Evolutionary conservation across 1,140 invertebrate genomes (phyloP).

Genomic region (Apis florea): DNA sequence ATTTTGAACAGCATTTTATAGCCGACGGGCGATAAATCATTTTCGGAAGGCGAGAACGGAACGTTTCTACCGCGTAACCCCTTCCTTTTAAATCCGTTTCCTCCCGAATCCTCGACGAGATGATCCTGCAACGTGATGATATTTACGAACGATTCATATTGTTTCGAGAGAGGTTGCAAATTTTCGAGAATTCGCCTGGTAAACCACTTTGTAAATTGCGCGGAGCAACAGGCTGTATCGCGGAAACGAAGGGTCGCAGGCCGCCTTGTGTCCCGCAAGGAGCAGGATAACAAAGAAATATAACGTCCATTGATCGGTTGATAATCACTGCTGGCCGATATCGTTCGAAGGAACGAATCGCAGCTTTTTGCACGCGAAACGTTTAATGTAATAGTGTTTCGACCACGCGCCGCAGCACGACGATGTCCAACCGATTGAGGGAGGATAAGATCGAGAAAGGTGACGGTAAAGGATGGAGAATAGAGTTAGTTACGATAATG

Average conservation of each 20-base stretch:
- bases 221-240: slow-evolving; percentile 39
- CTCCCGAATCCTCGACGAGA: background rate
- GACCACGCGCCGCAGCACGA: too few species aligned
- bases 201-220: background rate
- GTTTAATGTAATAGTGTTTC: background rate
- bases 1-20: background rate
- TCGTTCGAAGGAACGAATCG: background rate
- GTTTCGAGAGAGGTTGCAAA: background rate
- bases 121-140: background rate
- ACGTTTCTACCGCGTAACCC: background rate
- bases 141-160: background rate
- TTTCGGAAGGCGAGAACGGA: background rate
- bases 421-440: background rate
- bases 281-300: slow-evolving; percentile 22
- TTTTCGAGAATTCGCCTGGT: background rate
- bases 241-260: slow-evolving; percentile 1
- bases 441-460: background rate
- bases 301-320: background rate
- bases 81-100: background rate
- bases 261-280: too few species aligned
- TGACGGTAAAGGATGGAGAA: background rate
- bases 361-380: background rate
- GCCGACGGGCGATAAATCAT: background rate
- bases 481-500: slow-evolving; percentile 49
- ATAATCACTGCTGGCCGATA: background rate